Base-by-base conservation (phyloP, 2,888 invertebrate species). In the Standfussiana lucernea region DNA sequence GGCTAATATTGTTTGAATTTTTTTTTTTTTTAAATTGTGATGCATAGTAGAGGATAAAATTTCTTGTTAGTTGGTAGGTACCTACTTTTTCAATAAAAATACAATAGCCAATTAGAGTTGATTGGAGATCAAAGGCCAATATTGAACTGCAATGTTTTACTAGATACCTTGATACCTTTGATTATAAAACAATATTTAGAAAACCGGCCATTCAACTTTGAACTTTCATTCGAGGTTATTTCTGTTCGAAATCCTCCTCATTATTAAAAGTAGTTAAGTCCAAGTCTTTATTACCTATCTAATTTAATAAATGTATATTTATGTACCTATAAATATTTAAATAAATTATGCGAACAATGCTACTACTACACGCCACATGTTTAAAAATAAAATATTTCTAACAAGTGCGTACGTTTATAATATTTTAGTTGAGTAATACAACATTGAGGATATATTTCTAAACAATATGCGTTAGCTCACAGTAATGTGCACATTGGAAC, bases 81-180 rank as follows among this genome's bases (percentile, higher is more conserved):
- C 1, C 21, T 18, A 56, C 1, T 35, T 47, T 42, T 24, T 50
- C 28, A 61, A 67, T 78, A 73, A 80, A 78, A 78, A 47, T 24
- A 72, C 32, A 73, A 78, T 24, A 65, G 74, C 56, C 80, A 80
- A 73, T 78, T 80, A 73, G 18, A 56, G 13, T 40, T 65, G 21
- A 80, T 80, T 77, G 53, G n/a, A 45, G 32, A 53, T n/a, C 37
- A 53, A 47, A 80, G 28, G 18, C 42, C 28, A 18, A 37, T 35
- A 61, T 32, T 62, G n/a, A 50, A 35, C 7, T 42, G 4, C 40
- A 35, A 68, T 40, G 61, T 47, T 42, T 13, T 32, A 53, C 8
- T 4, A 11, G 18, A 40, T 50, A n/a, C 10, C 10, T 32, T 47
- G 21, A 5, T 37, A 40, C 35, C 13, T 65, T 18, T 7, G 1